Evolutionary conservation across 2,888 invertebrate genomes (phyloP).

Genomic region (Rhodophaea formosa): DNA sequence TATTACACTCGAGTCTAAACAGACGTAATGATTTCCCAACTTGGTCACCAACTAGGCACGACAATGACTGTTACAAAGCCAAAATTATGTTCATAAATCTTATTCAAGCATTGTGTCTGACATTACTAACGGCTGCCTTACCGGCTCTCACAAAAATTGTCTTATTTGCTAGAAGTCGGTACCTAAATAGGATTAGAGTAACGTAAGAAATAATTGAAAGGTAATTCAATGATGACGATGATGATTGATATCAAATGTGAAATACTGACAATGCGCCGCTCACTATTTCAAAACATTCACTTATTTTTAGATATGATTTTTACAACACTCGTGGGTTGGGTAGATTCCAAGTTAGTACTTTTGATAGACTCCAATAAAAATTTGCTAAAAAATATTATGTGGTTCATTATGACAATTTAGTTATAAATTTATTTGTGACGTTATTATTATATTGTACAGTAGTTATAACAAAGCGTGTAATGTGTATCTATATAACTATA

Average conservation of each 20-base stretch:
- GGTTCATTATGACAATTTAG: no score
- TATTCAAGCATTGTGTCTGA: constrained; percentile 29
- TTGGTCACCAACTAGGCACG: constrained; percentile 2
- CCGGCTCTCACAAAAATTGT: neutral
- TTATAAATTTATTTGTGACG: no score
- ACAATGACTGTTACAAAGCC: neutral
- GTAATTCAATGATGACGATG: neutral
- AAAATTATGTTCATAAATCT: constrained; percentile 23
- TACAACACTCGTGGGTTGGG: neutral
- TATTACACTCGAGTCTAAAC: neutral
- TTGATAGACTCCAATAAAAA: neutral
- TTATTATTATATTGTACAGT: no score
- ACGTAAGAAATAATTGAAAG: neutral
- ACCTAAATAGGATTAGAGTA: neutral
- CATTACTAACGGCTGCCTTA: neutral
- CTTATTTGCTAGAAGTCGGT: neutral
- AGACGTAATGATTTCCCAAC: neutral
- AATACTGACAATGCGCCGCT: constrained; percentile 36
- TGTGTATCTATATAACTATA: no score
- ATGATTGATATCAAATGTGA: constrained; percentile 40
- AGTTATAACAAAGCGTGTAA: no score
- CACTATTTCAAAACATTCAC: constrained; percentile 45
- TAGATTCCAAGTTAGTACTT: no score
- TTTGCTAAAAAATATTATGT: neutral
- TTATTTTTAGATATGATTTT: constrained; percentile 14